Evolutionary conservation across 64 coral and sea anemone genomes (phyloP).

Genomic region (Anthopleura sola): DNA sequence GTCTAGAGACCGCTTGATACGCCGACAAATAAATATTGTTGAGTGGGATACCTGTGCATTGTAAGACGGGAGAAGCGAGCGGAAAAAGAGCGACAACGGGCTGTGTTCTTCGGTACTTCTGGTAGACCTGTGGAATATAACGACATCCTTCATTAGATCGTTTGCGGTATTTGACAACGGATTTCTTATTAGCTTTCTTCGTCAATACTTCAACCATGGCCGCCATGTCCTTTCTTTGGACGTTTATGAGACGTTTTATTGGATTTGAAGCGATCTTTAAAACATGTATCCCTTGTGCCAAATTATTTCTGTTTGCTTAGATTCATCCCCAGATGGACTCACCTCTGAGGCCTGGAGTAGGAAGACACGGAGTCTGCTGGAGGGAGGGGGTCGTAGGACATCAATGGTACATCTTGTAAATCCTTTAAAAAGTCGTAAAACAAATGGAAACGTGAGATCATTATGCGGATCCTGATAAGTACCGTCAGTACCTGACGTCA

Average conservation of each 20-base stretch:
- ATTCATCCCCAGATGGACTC: neutral
- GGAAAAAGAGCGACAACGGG: conserved; percentile 76
- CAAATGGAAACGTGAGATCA: neutral
- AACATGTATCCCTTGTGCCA: too few species aligned
- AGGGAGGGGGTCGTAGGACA: conserved; percentile 92
- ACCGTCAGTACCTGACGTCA: too few species aligned
- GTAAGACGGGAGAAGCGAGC: conserved; percentile 77
- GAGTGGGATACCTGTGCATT: conserved; percentile 54
- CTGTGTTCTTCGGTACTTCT: conserved; percentile 12
- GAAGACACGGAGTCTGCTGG: conserved; percentile 77
- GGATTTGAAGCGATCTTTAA: too few species aligned
- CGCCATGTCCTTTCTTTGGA: too few species aligned
- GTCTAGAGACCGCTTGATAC: too few species aligned
- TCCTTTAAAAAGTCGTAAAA: conserved; percentile 48
- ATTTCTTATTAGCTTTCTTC: too few species aligned
- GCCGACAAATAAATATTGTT: too few species aligned
- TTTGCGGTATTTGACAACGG: too few species aligned
- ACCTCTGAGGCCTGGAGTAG: conserved; percentile 74
- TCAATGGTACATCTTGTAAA: conserved; percentile 65
- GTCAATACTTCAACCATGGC: too few species aligned
- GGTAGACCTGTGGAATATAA: neutral
- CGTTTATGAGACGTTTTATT: too few species aligned
- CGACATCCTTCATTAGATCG: neutral
- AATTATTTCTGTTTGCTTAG: too few species aligned
- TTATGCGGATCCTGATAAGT: neutral